phyloP scores from a whole-genome alignment of 2,113 vertebrate genomes.

The Vidua macroura region DNA sequence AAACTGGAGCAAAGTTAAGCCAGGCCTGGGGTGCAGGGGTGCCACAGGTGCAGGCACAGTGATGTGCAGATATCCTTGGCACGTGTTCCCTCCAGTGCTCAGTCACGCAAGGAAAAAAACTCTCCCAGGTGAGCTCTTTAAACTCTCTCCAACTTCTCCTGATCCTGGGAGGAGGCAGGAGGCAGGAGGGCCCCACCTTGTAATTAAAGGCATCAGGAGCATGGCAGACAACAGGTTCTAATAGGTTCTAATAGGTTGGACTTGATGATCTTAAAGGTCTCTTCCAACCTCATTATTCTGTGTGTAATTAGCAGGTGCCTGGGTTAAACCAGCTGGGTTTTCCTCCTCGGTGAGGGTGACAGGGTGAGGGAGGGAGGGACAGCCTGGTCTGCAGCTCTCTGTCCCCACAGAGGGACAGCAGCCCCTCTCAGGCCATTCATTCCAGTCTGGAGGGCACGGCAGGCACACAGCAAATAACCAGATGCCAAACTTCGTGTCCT shows the following conservation, averaged over 20 bases:
- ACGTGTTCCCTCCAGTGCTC: neutral
- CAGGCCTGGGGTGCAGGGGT: neutral
- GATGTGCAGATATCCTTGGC: neutral
- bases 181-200: neutral
- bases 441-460: neutral
- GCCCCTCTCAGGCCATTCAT: neutral
- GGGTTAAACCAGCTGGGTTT: neutral
- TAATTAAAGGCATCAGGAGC: neutral
- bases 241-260: no score
- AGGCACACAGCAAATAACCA: neutral
- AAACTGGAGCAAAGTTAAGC: neutral
- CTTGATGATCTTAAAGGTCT: no score
- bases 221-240: neutral
- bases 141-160: neutral
- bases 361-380: neutral
- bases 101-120: neutral
- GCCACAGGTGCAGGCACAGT: neutral
- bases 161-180: neutral
- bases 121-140: neutral
- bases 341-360: neutral
- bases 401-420: neutral
- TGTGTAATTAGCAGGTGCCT: neutral
- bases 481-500: neutral
- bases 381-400: neutral
- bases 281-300: no score